phyloP scores from a whole-genome alignment of 2,797 vertebrate genomes.

The Rhodeus uyekii region DNA sequence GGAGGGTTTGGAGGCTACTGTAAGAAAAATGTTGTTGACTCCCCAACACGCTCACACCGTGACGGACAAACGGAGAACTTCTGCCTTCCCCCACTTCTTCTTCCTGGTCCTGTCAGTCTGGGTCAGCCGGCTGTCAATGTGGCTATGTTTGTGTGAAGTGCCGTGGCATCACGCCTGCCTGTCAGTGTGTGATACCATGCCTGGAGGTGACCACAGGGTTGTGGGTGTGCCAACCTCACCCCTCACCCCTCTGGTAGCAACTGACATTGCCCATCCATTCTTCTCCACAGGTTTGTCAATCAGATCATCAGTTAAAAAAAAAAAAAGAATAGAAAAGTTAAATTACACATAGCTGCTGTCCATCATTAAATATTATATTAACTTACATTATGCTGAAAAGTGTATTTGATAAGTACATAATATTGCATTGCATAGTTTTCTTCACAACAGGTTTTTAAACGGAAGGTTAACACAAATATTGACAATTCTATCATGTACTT shows the following conservation, averaged over 20 bases:
- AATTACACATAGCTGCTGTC: background rate
- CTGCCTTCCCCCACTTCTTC: constrained; percentile 11
- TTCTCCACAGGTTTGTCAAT: constrained; percentile 3
- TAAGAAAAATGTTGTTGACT: constrained; percentile 27
- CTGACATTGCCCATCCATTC: constrained; percentile 29
- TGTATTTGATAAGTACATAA: no score
- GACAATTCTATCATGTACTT: background rate
- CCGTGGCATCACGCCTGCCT: constrained; percentile 30
- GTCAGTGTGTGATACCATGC: constrained; percentile 42
- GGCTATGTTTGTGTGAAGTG: constrained; percentile 44
- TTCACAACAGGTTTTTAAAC: background rate
- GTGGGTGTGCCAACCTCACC: constrained; percentile 26
- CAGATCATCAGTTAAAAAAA: background rate
- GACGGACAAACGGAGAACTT: constrained; percentile 38
- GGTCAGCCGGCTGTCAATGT: constrained; percentile 49
- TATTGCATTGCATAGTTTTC: background rate
- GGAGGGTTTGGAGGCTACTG: constrained; percentile 9
- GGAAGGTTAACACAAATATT: background rate
- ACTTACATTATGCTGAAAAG: background rate
- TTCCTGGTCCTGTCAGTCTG: constrained; percentile 29
- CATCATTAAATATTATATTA: background rate
- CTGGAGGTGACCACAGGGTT: constrained; percentile 44
- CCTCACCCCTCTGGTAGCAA: constrained; percentile 10
- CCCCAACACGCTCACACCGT: constrained; percentile 23
- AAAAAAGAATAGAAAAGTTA: no score